phyloP scores from a whole-genome alignment of 2,888 invertebrate species.

The Alsophila aescularia region DNA sequence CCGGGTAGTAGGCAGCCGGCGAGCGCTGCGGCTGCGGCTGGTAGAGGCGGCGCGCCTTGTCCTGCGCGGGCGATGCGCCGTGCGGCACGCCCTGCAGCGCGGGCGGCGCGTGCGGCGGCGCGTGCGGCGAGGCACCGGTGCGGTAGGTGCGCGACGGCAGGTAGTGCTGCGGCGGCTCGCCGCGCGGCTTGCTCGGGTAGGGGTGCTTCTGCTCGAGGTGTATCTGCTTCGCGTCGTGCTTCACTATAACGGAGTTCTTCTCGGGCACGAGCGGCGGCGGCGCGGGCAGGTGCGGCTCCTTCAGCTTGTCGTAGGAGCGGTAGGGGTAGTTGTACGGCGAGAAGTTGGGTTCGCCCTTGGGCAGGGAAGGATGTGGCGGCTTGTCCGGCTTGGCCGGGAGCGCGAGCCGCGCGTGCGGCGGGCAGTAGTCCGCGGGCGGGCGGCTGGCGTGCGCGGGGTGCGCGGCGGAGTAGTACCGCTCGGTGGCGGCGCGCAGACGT shows the following conservation, averaged over 20 bases:
- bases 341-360: conserved; percentile 88
- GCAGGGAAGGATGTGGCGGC: conserved; percentile 64
- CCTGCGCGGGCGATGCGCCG: conserved; percentile 84
- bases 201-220: conserved; percentile 84
- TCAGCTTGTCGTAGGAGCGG: conserved; percentile 86
- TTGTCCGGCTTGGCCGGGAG: conserved; percentile 69
- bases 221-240: conserved; percentile 88
- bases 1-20: conserved; percentile 77
- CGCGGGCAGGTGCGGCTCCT: conserved; percentile 86
- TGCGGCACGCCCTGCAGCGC: conserved; percentile 56
- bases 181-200: conserved; percentile 85
- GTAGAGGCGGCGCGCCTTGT: conserved; percentile 88
- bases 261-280: conserved; percentile 88
- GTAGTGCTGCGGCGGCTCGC: conserved; percentile 83
- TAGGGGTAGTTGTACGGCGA: conserved; percentile 87
- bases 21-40: conserved; percentile 87
- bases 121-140: conserved; percentile 80
- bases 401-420: conserved; percentile 61
- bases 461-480: conserved; percentile 47
- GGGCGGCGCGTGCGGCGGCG: conserved; percentile 77
- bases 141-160: conserved; percentile 79
- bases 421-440: conserved; percentile 58
- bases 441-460: conserved; percentile 51
- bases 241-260: conserved; percentile 91
- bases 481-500: conserved; percentile 46